phyloP scores from a whole-genome alignment of 2,113 vertebrate genomes.

The Mormyrus iriodes region DNA sequence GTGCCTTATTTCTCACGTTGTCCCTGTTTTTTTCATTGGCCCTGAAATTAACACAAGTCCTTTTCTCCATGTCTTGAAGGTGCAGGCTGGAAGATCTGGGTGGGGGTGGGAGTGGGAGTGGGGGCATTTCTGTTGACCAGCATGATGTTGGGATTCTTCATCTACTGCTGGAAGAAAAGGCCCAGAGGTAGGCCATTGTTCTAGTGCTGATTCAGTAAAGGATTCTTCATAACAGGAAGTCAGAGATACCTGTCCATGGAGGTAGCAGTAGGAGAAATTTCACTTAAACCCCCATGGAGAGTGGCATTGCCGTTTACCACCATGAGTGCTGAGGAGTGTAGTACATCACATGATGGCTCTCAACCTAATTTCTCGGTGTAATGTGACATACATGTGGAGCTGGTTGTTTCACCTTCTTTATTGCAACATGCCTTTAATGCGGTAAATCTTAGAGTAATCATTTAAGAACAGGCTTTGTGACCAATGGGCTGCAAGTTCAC shows the following conservation, averaged over 20 bases:
- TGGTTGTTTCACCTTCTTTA: too few relatives aligned
- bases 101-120: neutral
- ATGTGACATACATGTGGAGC: too few relatives aligned
- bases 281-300: neutral
- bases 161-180: slow-evolving; percentile 12
- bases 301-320: neutral
- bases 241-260: neutral
- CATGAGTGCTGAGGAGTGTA: neutral
- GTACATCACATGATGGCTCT: neutral
- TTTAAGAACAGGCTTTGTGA: neutral
- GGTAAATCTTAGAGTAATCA: neutral
- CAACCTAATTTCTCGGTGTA: neutral
- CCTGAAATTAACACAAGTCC: neutral
- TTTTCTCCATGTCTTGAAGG: neutral
- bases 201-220: neutral
- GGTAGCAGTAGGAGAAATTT: neutral
- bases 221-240: neutral
- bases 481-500: neutral
- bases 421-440: neutral
- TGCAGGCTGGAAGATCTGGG: slow-evolving; percentile 27
- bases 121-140: slow-evolving; percentile 21
- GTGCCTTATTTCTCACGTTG: neutral
- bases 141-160: slow-evolving; percentile 19
- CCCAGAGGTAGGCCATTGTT: slow-evolving; percentile 37
- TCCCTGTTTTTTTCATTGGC: neutral